Conservation (phyloP, 2,113 vertebrate species). For the Paraplagusia blochii region DNA sequence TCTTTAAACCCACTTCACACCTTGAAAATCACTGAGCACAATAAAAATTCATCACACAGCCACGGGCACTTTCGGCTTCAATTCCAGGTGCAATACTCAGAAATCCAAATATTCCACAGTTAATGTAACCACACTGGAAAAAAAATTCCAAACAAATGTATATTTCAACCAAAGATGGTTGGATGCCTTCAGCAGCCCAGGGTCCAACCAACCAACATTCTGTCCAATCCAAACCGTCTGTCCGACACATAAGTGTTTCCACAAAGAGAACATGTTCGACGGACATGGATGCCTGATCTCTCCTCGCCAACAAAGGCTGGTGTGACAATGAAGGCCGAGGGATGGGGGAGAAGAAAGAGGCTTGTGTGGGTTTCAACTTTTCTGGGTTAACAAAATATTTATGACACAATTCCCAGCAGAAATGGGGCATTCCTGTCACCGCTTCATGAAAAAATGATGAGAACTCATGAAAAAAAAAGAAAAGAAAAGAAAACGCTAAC, state of each 20-base stretch:
- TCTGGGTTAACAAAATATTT: constrained; percentile 70
- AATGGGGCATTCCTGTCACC: constrained; percentile 50
- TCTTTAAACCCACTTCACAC: constrained; percentile 24
- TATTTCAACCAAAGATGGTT: constrained; percentile 14
- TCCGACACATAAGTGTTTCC: constrained; percentile 65
- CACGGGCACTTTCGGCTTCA: constrained; percentile 30
- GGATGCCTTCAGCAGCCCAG: constrained; percentile 43
- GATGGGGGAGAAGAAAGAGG: constrained; percentile 69
- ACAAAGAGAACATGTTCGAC: constrained; percentile 71
- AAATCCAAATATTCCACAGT: constrained; percentile 21
- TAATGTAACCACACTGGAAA: constrained; percentile 16
- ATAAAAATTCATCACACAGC: constrained; percentile 42
- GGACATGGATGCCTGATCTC: constrained; percentile 72
- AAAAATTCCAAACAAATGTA: not conserved
- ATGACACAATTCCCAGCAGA: constrained; percentile 64
- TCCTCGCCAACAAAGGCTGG: constrained; percentile 66
- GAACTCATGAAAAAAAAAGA: constrained; percentile 12
- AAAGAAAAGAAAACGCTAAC: constrained; percentile 6
- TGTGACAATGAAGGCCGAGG: constrained; percentile 66
- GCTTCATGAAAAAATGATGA: constrained; percentile 49
- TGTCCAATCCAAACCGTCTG: constrained; percentile 67
- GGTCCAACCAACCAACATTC: constrained; percentile 58
- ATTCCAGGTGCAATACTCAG: constrained; percentile 27
- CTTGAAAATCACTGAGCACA: constrained; percentile 45
- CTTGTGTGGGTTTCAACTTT: constrained; percentile 66